These are phyloP conservation scores for Engraulis encrasicolus DNA, from an alignment of 2,113 vertebrate species.

Conservation along the genomic window DNA sequence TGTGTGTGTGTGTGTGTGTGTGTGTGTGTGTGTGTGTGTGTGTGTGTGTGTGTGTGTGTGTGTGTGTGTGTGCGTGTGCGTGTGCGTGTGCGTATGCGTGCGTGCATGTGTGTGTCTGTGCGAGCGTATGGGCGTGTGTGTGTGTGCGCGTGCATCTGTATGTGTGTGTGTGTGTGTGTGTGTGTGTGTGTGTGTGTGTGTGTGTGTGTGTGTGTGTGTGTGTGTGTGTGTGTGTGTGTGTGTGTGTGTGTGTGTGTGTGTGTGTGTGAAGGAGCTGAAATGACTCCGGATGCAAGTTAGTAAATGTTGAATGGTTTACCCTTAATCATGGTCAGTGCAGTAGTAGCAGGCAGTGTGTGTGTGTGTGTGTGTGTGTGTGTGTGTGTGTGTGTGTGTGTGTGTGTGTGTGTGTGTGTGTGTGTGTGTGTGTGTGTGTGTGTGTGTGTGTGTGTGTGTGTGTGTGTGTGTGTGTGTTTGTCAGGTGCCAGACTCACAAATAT, in stretches of 20 bases:
- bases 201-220: no score
- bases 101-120: not conserved
- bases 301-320: slow-evolving; percentile 44
- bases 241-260: not conserved
- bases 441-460: no score
- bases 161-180: not conserved
- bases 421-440: no score
- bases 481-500: not conserved
- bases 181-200: no score
- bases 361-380: no score
- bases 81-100: no score
- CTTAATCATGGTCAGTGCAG: not conserved
- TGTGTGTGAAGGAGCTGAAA: slow-evolving; percentile 17
- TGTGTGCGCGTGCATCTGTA: not conserved
- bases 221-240: no score
- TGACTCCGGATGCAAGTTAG: slow-evolving; percentile 49
- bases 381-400: no score
- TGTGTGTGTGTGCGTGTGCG: slow-evolving; percentile 19
- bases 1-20: no score
- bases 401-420: no score
- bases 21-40: slow-evolving; percentile 11
- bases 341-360: not conserved
- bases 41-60: not conserved
- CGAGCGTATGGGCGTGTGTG: no score
- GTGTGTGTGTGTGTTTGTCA: no score